Evolutionary conservation across 2,888 invertebrate genomes (phyloP).

Genomic region (Drosophila atripex): DNA sequence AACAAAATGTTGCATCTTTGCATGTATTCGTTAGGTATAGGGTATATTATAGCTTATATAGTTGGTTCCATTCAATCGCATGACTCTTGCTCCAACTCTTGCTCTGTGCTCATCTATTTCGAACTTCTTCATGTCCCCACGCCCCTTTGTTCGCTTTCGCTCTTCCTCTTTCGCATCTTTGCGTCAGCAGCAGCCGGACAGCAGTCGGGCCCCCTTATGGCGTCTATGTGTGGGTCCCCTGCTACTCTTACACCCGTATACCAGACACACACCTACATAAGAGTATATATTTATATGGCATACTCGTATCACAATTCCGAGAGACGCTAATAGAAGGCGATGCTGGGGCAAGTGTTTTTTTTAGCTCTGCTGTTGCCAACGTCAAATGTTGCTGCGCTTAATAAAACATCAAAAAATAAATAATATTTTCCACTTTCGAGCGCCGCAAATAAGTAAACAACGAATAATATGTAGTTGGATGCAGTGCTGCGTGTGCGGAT

Average conservation of each 20-base stretch:
- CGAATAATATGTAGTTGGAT: slow-evolving; percentile 30
- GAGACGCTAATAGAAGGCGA: slow-evolving; percentile 37
- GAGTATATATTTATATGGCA: slow-evolving; percentile 6
- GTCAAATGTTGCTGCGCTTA: slow-evolving; percentile 49
- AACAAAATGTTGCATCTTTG: background rate
- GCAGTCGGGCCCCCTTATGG: slow-evolving; percentile 64
- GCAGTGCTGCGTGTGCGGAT: slow-evolving; percentile 50
- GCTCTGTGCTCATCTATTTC: slow-evolving; percentile 55
- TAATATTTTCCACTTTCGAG: slow-evolving; percentile 40
- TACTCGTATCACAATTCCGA: slow-evolving; percentile 41
- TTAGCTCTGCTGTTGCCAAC: slow-evolving; percentile 60
- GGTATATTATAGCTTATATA: background rate
- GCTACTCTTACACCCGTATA: background rate
- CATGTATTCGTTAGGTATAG: background rate
- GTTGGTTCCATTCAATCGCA: background rate
- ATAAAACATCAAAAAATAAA: slow-evolving; percentile 48
- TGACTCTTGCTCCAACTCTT: slow-evolving; percentile 17
- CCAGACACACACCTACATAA: slow-evolving; percentile 14
- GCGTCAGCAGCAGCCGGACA: slow-evolving; percentile 53
- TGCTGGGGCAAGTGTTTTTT: slow-evolving; percentile 20
- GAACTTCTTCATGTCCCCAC: slow-evolving; percentile 31
- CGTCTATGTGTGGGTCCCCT: slow-evolving; percentile 27
- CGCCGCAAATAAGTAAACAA: slow-evolving; percentile 27
- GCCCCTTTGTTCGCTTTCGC: slow-evolving; percentile 2
- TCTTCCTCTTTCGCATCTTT: slow-evolving; percentile 37